Evolutionary conservation across 37 sponge, comb jelly and placozoan genomes (phyloP).

Genomic region (Halisarca cf. caerulea): DNA sequence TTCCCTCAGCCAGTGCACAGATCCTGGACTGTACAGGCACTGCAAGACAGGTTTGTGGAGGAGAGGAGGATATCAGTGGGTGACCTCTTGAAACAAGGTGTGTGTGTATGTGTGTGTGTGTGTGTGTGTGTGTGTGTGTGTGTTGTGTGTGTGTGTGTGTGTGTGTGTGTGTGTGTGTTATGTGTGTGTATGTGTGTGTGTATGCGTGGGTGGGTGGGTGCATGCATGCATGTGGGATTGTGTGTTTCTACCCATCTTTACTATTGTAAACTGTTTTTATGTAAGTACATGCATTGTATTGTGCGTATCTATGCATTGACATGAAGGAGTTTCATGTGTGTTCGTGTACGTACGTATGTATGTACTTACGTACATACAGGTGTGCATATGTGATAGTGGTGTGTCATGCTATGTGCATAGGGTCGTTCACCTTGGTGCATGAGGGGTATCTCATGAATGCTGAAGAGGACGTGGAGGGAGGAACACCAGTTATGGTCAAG

Average conservation of each 20-base stretch:
- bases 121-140: neutral
- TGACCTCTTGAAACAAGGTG: conserved; percentile 61
- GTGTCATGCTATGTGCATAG: conserved; percentile 12
- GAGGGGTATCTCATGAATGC: conserved; percentile 82
- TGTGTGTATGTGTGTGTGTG: conserved; percentile 7
- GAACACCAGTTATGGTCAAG: conserved; percentile 68
- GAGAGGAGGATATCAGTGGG: conserved; percentile 67
- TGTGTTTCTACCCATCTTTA: no score
- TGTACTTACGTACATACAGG: no score
- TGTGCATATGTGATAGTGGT: neutral
- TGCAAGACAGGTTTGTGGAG: conserved; percentile 59
- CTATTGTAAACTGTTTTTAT: no score
- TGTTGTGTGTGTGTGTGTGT: neutral
- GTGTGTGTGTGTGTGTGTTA: neutral
- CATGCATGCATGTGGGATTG: neutral
- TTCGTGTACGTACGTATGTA: neutral
- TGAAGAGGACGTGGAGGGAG: conserved; percentile 79
- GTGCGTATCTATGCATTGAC: neutral
- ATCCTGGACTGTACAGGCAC: conserved; percentile 11
- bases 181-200: no score
- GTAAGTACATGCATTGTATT: no score
- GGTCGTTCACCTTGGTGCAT: conserved; percentile 70
- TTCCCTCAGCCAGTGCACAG: neutral
- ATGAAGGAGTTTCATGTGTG: neutral
- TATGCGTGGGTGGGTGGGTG: neutral